Conservation (phyloP, 2,113 vertebrate species). For the Muntiacus muntjak region DNA sequence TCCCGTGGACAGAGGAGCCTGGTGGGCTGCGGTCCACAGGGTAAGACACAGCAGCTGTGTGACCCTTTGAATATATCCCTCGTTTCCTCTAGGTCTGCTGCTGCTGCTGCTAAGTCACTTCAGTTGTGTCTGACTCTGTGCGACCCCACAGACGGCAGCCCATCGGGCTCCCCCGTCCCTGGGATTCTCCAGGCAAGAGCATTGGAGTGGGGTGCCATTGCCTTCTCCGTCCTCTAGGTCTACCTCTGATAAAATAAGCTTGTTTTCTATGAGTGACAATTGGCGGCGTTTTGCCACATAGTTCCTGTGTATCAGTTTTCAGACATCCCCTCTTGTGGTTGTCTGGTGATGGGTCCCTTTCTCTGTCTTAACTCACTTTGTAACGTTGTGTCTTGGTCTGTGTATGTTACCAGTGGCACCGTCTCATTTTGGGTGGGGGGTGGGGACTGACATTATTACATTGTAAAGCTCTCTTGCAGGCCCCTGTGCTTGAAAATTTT, state of each 20-base stretch:
- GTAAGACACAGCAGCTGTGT: background rate
- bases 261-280: background rate
- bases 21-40: too few relatives aligned
- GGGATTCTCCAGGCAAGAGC: too few relatives aligned
- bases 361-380: background rate
- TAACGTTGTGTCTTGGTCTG: background rate
- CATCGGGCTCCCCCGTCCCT: too few relatives aligned
- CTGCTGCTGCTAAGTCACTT: too few relatives aligned
- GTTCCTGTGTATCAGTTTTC: too few relatives aligned
- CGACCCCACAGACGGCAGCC: too few relatives aligned
- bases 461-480: background rate
- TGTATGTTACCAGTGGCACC: background rate
- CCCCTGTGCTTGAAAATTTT: background rate
- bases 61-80: background rate
- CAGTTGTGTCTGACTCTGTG: too few relatives aligned
- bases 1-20: too few relatives aligned
- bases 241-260: background rate
- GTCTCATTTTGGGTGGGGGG: fast-evolving
- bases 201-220: too few relatives aligned
- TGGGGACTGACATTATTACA: background rate
- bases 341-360: background rate
- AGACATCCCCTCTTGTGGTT: fast-evolving
- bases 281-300: background rate
- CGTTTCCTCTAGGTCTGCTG: background rate
- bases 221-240: background rate